Conservation (phyloP, 1,140 invertebrate species). For the Tenebrio molitor region DNA sequence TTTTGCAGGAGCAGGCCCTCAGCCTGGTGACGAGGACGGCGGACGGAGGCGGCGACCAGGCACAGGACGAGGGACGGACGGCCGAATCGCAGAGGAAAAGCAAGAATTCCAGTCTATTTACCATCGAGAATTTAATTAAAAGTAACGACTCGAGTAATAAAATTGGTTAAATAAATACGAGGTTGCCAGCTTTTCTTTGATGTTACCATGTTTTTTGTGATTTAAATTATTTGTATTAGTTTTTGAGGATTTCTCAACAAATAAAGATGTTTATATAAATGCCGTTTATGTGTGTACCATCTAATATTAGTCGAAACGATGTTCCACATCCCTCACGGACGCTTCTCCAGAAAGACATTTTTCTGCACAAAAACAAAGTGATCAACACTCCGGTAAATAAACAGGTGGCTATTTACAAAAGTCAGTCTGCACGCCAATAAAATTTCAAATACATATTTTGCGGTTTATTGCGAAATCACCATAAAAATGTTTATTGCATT, state of each 20-base stretch:
- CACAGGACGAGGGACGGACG: neutral
- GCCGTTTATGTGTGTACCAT: conserved; percentile 7
- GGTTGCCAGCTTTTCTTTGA: conserved; percentile 48
- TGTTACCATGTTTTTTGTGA: conserved; percentile 49
- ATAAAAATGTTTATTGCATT: too few relatives aligned
- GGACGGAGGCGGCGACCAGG: neutral
- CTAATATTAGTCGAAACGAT: conserved; percentile 7
- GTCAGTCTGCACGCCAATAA: too few relatives aligned
- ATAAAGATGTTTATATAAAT: conserved; percentile 50
- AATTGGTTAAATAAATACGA: conserved; percentile 60
- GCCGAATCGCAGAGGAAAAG: conserved; percentile 48
- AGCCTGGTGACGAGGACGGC: conserved; percentile 52
- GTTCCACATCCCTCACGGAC: too few relatives aligned
- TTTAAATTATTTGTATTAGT: conserved; percentile 53
- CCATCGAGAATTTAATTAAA: conserved; percentile 64
- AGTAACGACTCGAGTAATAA: conserved; percentile 55
- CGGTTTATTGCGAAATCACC: too few relatives aligned
- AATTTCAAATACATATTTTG: too few relatives aligned
- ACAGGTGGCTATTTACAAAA: too few relatives aligned
- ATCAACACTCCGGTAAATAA: too few relatives aligned
- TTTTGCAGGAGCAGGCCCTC: conserved; percentile 57
- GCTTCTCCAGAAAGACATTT: too few relatives aligned
- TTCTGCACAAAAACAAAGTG: too few relatives aligned
- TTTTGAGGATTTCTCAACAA: conserved; percentile 51
- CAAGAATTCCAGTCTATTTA: conserved; percentile 63